phyloP scores from a whole-genome alignment of 2,888 invertebrate species.

The Prosopocoilus inquinatus region DNA sequence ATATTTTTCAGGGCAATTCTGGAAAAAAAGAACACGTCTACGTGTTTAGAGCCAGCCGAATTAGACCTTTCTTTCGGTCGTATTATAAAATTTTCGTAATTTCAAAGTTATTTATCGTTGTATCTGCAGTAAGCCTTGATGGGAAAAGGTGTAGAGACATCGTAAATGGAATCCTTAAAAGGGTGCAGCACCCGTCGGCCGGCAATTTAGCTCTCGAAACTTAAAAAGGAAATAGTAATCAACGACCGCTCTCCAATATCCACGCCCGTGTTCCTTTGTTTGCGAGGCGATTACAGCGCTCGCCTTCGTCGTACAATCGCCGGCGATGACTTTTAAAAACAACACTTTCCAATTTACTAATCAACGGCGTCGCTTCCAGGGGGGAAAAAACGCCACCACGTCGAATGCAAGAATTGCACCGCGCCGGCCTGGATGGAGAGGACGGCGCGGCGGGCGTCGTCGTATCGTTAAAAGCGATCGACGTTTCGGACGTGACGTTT shows the following conservation, averaged over 20 bases:
- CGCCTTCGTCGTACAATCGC: neutral
- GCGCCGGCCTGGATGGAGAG: too few species aligned
- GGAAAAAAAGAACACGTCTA: too few species aligned
- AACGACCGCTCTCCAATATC: constrained; percentile 7
- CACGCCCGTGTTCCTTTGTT: constrained; percentile 9
- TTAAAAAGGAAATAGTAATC: constrained; percentile 9
- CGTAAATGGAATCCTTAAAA: neutral
- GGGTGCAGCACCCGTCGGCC: neutral
- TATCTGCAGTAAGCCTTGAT: neutral
- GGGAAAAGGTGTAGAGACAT: too few species aligned
- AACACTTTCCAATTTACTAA: constrained; percentile 9
- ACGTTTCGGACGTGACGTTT: too few species aligned
- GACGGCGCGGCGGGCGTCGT: too few species aligned
- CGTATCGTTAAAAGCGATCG: too few species aligned
- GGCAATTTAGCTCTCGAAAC: neutral
- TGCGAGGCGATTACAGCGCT: constrained; percentile 3
- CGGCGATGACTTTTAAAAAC: constrained; percentile 5
- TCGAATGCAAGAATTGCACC: too few species aligned
- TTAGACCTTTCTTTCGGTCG: too few species aligned
- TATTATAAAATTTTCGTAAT: too few species aligned
- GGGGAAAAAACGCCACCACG: neutral
- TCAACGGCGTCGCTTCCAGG: neutral
- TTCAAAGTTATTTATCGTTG: neutral
- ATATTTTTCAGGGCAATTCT: too few species aligned
- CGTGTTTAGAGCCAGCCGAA: too few species aligned